Evolutionary conservation across 2,113 vertebrate species (phyloP).

Genomic region (Guaruba guarouba): DNA sequence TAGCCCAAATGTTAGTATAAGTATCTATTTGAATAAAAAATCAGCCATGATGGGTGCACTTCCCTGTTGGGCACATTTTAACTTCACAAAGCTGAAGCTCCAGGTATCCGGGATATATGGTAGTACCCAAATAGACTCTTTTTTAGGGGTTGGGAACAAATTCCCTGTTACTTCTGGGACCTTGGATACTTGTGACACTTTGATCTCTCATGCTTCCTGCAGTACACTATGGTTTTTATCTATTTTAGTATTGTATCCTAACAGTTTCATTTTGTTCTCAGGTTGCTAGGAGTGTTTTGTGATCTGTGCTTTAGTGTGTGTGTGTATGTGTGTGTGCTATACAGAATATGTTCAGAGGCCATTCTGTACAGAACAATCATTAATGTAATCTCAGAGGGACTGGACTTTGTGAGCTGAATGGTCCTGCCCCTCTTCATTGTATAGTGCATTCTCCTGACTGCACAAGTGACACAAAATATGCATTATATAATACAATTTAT

Average conservation of each 20-base stretch:
- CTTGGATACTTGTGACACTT: not conserved
- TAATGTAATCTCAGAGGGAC: not conserved
- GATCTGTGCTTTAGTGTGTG: not conserved
- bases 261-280: not conserved
- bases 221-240: not conserved
- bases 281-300: not conserved
- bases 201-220: not conserved
- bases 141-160: not conserved
- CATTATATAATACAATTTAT: not conserved
- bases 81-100: not conserved
- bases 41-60: not conserved
- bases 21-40: not conserved
- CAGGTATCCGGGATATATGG: not conserved
- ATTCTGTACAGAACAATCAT: not conserved
- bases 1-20: not conserved
- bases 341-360: not conserved
- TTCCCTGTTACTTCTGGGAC: not conserved
- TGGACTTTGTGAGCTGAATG: not conserved
- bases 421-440: not conserved
- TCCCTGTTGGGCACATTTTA: not conserved
- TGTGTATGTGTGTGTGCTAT: not conserved
- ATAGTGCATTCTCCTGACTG: not conserved
- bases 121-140: not conserved
- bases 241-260: not conserved
- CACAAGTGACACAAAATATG: not conserved